phyloP scores from a whole-genome alignment of 2,888 invertebrate species.

The Drosophila bunnanda region DNA sequence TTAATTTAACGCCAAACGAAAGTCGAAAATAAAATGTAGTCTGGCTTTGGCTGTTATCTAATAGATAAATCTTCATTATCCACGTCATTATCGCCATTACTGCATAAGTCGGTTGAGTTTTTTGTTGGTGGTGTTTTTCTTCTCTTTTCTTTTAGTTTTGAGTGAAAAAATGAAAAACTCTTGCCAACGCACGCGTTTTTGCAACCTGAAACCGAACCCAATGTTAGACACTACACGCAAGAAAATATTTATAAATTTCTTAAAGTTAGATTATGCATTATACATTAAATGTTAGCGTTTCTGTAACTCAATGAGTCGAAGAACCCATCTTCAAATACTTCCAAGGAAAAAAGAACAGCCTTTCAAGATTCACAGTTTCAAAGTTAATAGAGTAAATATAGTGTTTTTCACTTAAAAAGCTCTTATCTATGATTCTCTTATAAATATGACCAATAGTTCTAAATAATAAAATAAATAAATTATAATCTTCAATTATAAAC shows the following conservation, averaged over 20 bases:
- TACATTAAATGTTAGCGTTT: no score
- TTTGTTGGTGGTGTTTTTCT: constrained; percentile 19
- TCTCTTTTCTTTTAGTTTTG: constrained; percentile 22
- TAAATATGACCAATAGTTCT: no score
- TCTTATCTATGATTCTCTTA: no score
- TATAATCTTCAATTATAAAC: no score
- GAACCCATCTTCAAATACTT: no score
- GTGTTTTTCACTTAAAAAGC: no score
- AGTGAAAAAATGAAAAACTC: constrained; percentile 42
- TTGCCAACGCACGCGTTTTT: constrained; percentile 50
- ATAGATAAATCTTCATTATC: constrained; percentile 37
- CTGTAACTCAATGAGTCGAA: no score
- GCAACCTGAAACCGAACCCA: constrained; percentile 51
- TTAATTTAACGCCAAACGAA: constrained; percentile 18
- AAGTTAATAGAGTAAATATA: no score
- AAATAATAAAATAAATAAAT: no score
- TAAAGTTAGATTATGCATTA: not conserved
- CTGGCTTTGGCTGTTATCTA: constrained; percentile 33
- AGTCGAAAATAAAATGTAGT: constrained; percentile 12
- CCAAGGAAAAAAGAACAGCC: no score
- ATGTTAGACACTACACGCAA: constrained; percentile 11
- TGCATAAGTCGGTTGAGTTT: constrained; percentile 17
- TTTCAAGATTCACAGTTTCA: no score
- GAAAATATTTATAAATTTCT: not conserved
- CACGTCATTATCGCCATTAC: constrained; percentile 26